phyloP scores from a whole-genome alignment of 2,797 vertebrate genomes.

The Chromobotia macracanthus region DNA sequence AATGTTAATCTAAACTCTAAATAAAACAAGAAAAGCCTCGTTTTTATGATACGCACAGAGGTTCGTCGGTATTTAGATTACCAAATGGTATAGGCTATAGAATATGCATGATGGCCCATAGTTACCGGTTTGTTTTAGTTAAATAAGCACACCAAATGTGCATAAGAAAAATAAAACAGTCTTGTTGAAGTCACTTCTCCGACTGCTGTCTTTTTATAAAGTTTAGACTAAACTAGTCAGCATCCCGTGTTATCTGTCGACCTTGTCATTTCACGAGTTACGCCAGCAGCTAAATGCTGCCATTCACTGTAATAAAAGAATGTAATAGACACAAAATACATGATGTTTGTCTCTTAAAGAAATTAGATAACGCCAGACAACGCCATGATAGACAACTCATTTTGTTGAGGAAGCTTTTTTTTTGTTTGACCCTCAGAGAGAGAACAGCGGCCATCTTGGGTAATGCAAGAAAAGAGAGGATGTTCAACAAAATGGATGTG shows the following conservation, averaged over 20 bases:
- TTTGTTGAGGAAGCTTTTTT: not conserved
- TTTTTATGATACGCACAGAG: constrained; percentile 6
- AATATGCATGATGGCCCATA: constrained; percentile 54
- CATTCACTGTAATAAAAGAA: not conserved
- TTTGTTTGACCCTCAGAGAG: constrained; percentile 1
- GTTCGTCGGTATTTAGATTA: constrained; percentile 10
- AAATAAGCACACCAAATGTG: constrained; percentile 48
- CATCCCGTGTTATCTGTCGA: not conserved
- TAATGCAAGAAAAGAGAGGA: constrained; percentile 37
- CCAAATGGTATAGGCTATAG: constrained; percentile 57
- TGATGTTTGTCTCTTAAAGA: not conserved
- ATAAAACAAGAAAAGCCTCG: not conserved
- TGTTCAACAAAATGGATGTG: constrained; percentile 64
- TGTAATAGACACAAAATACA: not conserved
- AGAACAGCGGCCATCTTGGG: constrained; percentile 61
- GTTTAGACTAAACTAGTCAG: not conserved
- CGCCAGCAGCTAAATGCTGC: not conserved
- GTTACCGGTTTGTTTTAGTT: constrained; percentile 40
- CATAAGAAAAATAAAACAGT: constrained; percentile 37
- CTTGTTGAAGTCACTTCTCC: not conserved
- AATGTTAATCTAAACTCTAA: not conserved
- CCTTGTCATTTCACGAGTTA: not conserved
- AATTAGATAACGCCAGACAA: not conserved
- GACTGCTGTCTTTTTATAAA: not conserved
- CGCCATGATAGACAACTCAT: not conserved